Evolutionary conservation across 2,888 invertebrate genomes (phyloP).

Genomic region (Athalia rosae): DNA sequence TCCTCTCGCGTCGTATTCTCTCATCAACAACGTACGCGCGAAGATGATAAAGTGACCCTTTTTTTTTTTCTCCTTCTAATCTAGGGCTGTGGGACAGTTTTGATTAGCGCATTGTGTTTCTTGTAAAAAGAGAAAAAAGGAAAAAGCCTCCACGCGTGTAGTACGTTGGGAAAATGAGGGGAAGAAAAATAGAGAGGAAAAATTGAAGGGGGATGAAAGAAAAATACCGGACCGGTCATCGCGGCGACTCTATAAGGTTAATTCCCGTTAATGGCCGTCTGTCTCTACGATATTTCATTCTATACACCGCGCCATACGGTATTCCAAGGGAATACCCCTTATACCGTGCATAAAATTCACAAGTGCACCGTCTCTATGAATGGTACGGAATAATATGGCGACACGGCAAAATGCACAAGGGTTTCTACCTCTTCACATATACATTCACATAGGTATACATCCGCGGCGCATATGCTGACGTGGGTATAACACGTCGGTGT

Average conservation of each 20-base stretch:
- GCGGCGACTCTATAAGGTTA: slow-evolving; percentile 14
- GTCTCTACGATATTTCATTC: slow-evolving; percentile 32
- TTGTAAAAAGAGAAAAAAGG: neutral
- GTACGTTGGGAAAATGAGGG: neutral
- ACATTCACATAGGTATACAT: neutral
- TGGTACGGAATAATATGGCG: neutral
- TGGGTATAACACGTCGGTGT: too few relatives aligned
- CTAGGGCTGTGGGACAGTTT: neutral
- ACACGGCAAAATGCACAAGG: slow-evolving; percentile 29
- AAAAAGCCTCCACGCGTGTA: neutral
- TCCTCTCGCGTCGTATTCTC: neutral
- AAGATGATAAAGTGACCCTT: too few relatives aligned
- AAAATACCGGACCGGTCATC: slow-evolving; percentile 35
- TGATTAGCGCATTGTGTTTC: slow-evolving; percentile 32
- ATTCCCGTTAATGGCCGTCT: slow-evolving; percentile 38
- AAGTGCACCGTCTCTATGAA: neutral
- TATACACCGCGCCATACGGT: slow-evolving; percentile 16
- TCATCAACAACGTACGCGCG: neutral
- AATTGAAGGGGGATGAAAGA: neutral
- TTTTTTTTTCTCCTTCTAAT: neutral
- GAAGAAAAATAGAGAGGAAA: neutral
- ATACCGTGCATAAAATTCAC: neutral
- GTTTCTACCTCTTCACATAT: slow-evolving; percentile 30
- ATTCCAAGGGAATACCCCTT: neutral
- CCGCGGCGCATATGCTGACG: neutral